Base-by-base conservation (phyloP, 1,140 invertebrate genomes). In the Aphelinus certus region DNA sequence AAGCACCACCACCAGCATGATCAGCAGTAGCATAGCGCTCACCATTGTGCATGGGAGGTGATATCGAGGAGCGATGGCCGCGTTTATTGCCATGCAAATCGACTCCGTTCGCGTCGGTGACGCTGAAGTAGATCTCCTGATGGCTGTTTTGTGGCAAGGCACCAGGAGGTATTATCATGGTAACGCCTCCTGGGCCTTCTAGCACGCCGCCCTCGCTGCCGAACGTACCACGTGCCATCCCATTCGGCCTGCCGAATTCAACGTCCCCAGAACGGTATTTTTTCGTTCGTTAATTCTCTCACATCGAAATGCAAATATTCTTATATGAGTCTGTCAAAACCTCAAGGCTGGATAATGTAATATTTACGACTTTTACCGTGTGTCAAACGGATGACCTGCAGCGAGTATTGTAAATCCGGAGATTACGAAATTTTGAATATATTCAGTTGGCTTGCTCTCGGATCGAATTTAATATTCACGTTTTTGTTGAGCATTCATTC, bases 101-200 rank as follows among this genome's bases (percentile, higher is more conserved):
- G 83, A 92, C 91, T 86, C 91, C 86, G 80, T 92, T 88, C 71
- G 93, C 91, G 83, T 93, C 92, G 78, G 92, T 92, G 76, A 98
- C 96, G 84, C 96, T 96, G 90, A 98, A 97, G 91, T 97, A 98
- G 82, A 98, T 94, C 88, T 97, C 95, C 89, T 97, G 95, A 78
- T 92, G 91, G 77, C 92, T 91, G 58, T 95, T 94, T 42, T 91
- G 89, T 63, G 93, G 91, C 77, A 98, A 92, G 49, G 97, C 96
- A 73, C 95, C 94, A 71, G 93, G 91, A 57, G 97, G 97, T 82
- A 98, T 95, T 79, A 94, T 91, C 72, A 98, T 88, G 67, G 93
- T 94, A 51, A 98, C 96, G 78, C 96, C 96, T 89, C 96, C 97
- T 86, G 95, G 92, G 76, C 94, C 96, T 77, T 94, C 91, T 72